Conservation (phyloP, 2,113 vertebrate species). For the Leptobrachium leishanense region DNA sequence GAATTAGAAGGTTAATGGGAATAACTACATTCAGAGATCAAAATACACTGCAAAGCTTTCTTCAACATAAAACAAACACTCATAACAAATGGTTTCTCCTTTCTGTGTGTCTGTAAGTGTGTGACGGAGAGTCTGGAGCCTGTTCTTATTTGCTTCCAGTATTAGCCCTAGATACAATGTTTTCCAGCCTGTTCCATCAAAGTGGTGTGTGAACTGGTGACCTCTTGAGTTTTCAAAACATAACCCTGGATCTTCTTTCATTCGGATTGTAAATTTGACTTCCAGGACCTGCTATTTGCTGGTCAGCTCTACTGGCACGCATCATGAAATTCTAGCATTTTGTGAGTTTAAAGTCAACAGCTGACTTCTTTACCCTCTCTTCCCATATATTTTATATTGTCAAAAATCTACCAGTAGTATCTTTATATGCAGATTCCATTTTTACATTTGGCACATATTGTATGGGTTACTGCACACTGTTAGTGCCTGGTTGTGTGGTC, state of each 20-base stretch:
- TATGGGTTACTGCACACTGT: too few species aligned
- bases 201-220: slow-evolving; percentile 66
- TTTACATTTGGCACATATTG: too few species aligned
- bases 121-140: slow-evolving; percentile 34
- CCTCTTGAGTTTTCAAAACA: slow-evolving; percentile 68
- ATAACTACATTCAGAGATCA: too few species aligned
- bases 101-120: not conserved
- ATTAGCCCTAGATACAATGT: slow-evolving; percentile 61
- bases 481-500: too few species aligned
- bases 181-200: slow-evolving; percentile 57
- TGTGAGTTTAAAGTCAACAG: too few species aligned
- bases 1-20: too few species aligned
- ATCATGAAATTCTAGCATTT: too few species aligned
- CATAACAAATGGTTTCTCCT: slow-evolving; percentile 5
- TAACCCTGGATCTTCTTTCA: slow-evolving; percentile 54
- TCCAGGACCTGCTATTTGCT: not conserved
- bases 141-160: slow-evolving; percentile 39
- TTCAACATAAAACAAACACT: not conserved
- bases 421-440: too few species aligned
- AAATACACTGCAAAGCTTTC: not conserved
- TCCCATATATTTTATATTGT: too few species aligned
- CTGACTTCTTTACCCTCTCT: too few species aligned
- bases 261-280: not conserved
- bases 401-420: too few species aligned
- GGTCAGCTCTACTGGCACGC: too few species aligned